Evolutionary conservation across 2,113 vertebrate species (phyloP), one percentile per base, ranked within the genome.

Genomic region (Spheniscus mendiculus): DNA sequence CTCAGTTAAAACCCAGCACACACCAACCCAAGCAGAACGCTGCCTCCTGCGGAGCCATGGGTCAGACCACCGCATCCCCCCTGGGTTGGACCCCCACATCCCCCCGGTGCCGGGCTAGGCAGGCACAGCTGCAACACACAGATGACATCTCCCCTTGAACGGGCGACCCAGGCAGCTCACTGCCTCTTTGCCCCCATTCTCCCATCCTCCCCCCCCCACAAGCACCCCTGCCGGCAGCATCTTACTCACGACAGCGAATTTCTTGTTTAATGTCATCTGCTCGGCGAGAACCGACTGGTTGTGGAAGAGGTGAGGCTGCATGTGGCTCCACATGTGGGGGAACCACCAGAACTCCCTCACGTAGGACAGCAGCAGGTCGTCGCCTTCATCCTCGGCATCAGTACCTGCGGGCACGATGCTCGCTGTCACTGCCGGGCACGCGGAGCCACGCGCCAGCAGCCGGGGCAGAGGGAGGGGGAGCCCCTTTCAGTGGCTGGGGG

Each of bases 261-360:
- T 99, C 98, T 99, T 99, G 98, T 99, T 99, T 96, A 99, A 98
- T 89, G 99, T 98, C 99, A 99, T 99, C 98, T 99, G 99, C 97
- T 99, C 99, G 0, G 99, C 99, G 1, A 99, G 98, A 95, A 99
- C 99, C 0, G 99, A 99, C 98, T 99, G 99, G 98, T 99, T 99
- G 98, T 99, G 99, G 98, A 99, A 99, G 53, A 99, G 99, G 95
- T 99, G 99, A 27, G 99, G 99, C 98, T 99, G 99, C 99, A 99
- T 99, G 98, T 99, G 99, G 98, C 99, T 99, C 99, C 99, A 99
- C 99, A 99, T 99, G 98, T 99, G 99, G 18, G 99, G 99, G 92
- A 99, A 99, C 99, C 99, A 99, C 99, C 99, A 99, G 98, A 99
- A 99, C 98, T 99, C 99, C 94, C 98, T 99, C 96, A 99, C 99